Percentiles rank a stretch among this genome's conserved stretches.
Evolutionary conservation across 2,113 vertebrate genomes (phyloP).

Genomic region (Epinephelus fuscoguttatus): DNA sequence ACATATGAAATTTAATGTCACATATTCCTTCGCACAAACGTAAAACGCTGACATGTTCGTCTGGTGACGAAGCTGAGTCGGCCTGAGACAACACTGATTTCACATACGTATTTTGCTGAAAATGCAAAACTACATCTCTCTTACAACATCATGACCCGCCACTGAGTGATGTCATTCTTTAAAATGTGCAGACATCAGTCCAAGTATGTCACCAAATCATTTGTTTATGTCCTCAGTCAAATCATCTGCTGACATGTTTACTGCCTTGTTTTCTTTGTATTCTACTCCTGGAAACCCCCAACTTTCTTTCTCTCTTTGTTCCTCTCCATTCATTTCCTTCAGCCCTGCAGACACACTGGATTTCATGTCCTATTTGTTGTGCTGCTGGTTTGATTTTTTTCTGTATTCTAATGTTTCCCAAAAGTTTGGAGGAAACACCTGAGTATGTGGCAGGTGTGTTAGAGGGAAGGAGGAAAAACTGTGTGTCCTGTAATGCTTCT

Average conservation of each 20-base stretch:
- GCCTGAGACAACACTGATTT: neutral
- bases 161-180: neutral
- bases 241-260: slow-evolving; percentile 12
- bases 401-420: neutral
- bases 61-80: no score
- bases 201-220: neutral
- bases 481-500: neutral
- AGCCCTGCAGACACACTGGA: neutral
- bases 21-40: no score
- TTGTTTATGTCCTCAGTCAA: neutral
- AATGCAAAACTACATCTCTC: neutral
- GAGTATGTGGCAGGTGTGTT: neutral
- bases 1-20: no score
- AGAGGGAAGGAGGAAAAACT: no score
- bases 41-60: no score
- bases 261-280: slow-evolving; percentile 11
- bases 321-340: neutral
- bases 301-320: slow-evolving; percentile 8
- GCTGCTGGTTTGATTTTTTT: neutral
- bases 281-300: slow-evolving; percentile 17
- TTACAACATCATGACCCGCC: no score
- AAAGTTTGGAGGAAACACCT: neutral
- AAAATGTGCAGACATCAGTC: neutral
- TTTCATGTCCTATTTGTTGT: neutral
- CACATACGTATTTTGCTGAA: neutral